Conservation (phyloP, 2,113 vertebrate species). For the Chloropsis hardwickii region DNA sequence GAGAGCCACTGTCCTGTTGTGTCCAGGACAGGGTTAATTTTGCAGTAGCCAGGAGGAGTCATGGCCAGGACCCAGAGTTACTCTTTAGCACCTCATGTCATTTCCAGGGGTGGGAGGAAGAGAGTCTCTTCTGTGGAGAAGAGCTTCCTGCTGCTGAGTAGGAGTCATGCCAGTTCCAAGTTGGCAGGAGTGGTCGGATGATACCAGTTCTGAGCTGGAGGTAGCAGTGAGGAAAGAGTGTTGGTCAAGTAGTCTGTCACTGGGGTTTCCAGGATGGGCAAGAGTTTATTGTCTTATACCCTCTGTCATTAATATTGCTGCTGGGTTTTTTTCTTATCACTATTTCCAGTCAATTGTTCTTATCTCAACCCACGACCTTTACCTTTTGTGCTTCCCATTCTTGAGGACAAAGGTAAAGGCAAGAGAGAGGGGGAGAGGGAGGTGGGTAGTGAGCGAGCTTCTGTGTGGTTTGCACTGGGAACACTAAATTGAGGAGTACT, state of each 20-base stretch:
- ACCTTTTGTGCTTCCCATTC: fast-evolving
- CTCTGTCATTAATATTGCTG: not conserved
- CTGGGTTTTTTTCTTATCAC: not conserved
- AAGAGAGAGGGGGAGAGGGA: not conserved
- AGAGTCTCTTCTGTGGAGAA: not conserved
- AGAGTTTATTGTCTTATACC: not conserved
- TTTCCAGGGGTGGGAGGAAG: not conserved
- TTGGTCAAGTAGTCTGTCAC: fast-evolving
- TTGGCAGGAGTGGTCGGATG: not conserved
- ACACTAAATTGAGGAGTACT: not conserved
- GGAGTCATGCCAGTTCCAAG: not conserved
- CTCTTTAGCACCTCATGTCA: not conserved
- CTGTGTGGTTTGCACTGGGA: not conserved
- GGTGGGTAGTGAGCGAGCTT: fast-evolving
- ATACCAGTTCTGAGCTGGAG: not conserved
- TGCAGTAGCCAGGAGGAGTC: not conserved
- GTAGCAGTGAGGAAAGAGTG: not conserved
- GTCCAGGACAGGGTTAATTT: not conserved
- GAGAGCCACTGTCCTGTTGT: not conserved
- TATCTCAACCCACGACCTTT: not conserved
- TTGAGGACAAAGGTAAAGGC: not conserved
- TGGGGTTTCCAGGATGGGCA: not conserved
- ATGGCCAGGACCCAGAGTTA: not conserved
- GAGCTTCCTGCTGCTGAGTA: not conserved
- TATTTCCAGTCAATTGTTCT: not conserved